phyloP scores from a whole-genome alignment of 2,888 invertebrate genomes.

The Drosophila pullipes region DNA sequence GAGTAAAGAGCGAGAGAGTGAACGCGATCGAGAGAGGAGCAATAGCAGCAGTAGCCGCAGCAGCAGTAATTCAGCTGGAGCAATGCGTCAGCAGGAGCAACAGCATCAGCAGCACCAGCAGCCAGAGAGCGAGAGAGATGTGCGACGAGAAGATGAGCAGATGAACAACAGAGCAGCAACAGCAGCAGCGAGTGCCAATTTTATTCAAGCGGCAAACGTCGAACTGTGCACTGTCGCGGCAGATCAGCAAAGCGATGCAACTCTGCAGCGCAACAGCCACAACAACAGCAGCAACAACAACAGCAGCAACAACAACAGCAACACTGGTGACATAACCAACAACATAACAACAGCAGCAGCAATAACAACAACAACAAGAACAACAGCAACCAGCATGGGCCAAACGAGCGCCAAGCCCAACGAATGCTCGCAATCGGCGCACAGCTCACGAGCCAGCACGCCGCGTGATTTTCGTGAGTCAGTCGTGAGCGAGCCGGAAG shows the following conservation, averaged over 20 bases:
- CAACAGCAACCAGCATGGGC: conserved; percentile 66
- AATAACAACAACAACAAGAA: conserved; percentile 2
- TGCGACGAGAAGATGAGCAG: conserved; percentile 20
- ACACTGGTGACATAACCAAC: conserved; percentile 50
- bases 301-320: conserved; percentile 10
- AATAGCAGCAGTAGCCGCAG: conserved; percentile 14
- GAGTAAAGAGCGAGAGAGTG: conserved; percentile 48
- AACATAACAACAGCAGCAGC: conserved; percentile 15
- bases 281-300: conserved; percentile 26
- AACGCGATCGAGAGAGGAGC: conserved; percentile 16
- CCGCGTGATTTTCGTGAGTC: conserved; percentile 82
- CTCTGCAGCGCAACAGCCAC: conserved; percentile 52
- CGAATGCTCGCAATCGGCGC: conserved; percentile 52
- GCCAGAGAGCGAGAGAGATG: conserved; percentile 37
- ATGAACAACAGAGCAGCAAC: conserved; percentile 13
- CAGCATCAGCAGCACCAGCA: conserved; percentile 15
- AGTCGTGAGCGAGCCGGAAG: conserved; percentile 46
- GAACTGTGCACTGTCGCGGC: conserved; percentile 65
- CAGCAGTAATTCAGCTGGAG: conserved; percentile 69
- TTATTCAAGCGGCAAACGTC: conserved; percentile 76
- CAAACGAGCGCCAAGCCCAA: conserved; percentile 78
- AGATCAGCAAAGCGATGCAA: conserved; percentile 60
- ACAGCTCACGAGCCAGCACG: conserved; percentile 66
- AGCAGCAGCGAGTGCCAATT: conserved; percentile 44
- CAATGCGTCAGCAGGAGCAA: conserved; percentile 14